Conservation (phyloP, 2,113 vertebrate species). For the Gobio gobio region DNA sequence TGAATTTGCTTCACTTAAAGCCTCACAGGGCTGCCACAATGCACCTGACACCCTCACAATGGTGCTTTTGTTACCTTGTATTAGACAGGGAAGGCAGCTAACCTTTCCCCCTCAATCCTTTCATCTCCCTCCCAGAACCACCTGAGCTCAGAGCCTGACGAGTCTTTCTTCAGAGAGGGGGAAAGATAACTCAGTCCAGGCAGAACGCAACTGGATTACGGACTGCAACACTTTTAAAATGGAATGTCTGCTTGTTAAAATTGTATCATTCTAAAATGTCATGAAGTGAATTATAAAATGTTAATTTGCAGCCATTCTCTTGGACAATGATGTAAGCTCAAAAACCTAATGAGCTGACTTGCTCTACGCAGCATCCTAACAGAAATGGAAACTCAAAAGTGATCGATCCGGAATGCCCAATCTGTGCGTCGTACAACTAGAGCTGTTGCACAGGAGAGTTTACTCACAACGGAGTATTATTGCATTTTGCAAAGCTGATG, state of each 20-base stretch:
- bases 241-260: slow-evolving; percentile 1
- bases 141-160: slow-evolving; percentile 31
- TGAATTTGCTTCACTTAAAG: slow-evolving; percentile 53
- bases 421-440: background rate
- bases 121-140: slow-evolving; percentile 48
- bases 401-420: background rate
- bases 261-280: slow-evolving; percentile 15
- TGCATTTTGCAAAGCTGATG: background rate
- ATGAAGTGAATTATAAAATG: slow-evolving; percentile 7
- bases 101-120: slow-evolving; percentile 54
- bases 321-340: background rate
- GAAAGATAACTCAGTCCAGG: slow-evolving; percentile 30
- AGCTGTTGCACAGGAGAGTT: background rate
- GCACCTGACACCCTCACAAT: slow-evolving; percentile 61
- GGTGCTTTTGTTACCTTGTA: slow-evolving; percentile 56
- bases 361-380: background rate
- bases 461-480: background rate
- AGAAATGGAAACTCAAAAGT: background rate
- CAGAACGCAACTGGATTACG: slow-evolving; percentile 33
- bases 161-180: slow-evolving; percentile 18
- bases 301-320: background rate
- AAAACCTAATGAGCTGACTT: background rate
- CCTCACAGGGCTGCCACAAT: slow-evolving; percentile 53
- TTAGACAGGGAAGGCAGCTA: slow-evolving; percentile 50
- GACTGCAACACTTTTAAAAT: background rate